Percentiles rank a stretch among this genome's conserved stretches.
These are phyloP conservation scores for Limnephilus auricula DNA, from an alignment of 2,888 invertebrate species.

Conservation along the genomic window DNA sequence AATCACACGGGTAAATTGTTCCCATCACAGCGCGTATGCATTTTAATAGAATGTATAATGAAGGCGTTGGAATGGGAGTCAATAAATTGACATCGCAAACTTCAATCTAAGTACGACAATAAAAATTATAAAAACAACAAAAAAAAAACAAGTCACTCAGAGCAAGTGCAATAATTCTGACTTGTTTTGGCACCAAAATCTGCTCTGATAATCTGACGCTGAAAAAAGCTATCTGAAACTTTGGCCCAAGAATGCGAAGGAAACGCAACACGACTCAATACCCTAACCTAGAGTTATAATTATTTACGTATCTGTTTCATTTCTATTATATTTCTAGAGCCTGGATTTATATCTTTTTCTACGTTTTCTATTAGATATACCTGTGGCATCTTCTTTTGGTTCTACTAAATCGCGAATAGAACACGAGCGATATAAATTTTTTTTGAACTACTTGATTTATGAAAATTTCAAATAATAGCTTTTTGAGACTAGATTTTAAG, in stretches of 20 bases:
- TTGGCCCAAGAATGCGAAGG: background rate
- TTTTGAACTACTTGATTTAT: too few species aligned
- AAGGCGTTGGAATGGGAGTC: background rate
- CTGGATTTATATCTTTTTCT: background rate
- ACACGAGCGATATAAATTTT: background rate
- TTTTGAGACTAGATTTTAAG: too few species aligned
- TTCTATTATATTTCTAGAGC: background rate
- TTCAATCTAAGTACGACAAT: background rate
- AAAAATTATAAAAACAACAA: background rate
- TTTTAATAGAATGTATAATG: constrained; percentile 5
- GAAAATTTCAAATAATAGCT: too few species aligned
- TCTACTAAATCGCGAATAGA: background rate
- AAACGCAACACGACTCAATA: too few species aligned
- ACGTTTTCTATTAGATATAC: background rate
- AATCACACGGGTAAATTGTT: constrained; percentile 7
- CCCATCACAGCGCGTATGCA: background rate
- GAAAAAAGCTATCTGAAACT: background rate
- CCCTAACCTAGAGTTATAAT: too few species aligned
- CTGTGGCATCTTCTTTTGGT: background rate
- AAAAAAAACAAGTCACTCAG: too few species aligned
- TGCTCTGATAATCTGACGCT: background rate
- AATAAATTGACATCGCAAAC: background rate
- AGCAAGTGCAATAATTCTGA: too few species aligned
- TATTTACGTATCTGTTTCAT: background rate
- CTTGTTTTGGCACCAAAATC: background rate